Base-by-base conservation (phyloP, 2,888 invertebrate genomes). In the Drosophila mulleri region DNA sequence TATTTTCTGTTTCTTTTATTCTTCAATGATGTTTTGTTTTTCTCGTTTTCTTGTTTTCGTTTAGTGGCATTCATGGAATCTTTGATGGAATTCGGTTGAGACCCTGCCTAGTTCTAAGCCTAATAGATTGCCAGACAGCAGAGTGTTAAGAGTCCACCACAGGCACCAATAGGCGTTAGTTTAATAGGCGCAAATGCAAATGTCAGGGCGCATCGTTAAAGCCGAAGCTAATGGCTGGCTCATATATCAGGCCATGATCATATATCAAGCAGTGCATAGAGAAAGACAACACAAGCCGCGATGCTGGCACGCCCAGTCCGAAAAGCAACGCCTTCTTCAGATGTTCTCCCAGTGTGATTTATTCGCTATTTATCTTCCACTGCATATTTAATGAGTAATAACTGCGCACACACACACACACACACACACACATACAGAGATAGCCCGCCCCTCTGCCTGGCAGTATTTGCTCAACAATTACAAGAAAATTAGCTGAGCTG, bases 381-480 rank as follows among this genome's bases (percentile, higher is more conserved):
- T 70, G 79, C 68, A 80, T 87, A 73, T 71, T 72, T 66, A 75
- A 87, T 82, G 82, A 80, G 67, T 66, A 73, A 70, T 63, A 58
- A 52, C 53, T 11, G 35, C 62, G 47, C 23, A 68, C 44, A 59
- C 14, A 6, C 32, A 9, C 32, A 32, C 32, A 32, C 2, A 8
- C 29, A 32, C 29, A 32, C 8, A 32, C 9, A 32, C 9, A 32
- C 9, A 32, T 9, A 32, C 9, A 32, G 7, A 32, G 41, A 58
- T 29, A 20, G 29, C 23, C 54, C 67, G 53, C 58, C 47, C 58
- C n/a, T n/a, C n/a, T n/a, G 23, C 23, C 23, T 23, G 23, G 23
- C 23, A 23, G 26, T 68, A 35, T 80, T 80, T 80, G 73, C 68
- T 59, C 77, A 83, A 72, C 80, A 78, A 82, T 80, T 78, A 83